Percentiles rank a stretch among this genome's conserved stretches.
Evolutionary conservation across 2,888 invertebrate species (phyloP).

Genomic region (Ophion costatus): DNA sequence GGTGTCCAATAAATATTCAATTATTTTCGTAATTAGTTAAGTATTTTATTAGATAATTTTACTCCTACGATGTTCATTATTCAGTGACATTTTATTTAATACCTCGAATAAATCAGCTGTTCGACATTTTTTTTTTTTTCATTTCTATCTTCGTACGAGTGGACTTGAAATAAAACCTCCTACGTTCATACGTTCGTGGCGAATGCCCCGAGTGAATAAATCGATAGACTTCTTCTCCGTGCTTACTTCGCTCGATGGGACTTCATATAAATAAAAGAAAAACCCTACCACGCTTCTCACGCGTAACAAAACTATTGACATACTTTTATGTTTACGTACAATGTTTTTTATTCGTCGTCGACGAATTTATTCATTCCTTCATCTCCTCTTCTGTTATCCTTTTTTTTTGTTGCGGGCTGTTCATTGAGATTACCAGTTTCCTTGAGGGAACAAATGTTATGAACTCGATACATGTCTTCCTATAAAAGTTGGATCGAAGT

Average conservation of each 20-base stretch:
- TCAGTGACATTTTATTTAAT: too few relatives aligned
- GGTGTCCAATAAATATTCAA: too few relatives aligned
- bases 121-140: too few relatives aligned
- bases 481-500: conserved; percentile 30
- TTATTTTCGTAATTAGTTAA: too few relatives aligned
- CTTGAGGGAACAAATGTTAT: conserved; percentile 4
- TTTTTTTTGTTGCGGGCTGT: conserved; percentile 2
- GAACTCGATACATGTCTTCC: conserved; percentile 15
- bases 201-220: too few relatives aligned
- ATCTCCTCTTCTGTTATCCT: not conserved
- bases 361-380: not conserved
- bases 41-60: too few relatives aligned
- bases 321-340: not conserved
- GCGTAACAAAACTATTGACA: not conserved
- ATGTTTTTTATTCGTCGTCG: not conserved
- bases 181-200: not conserved
- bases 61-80: too few relatives aligned
- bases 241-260: too few relatives aligned
- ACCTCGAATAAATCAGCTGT: too few relatives aligned
- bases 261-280: too few relatives aligned
- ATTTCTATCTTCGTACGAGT: too few relatives aligned
- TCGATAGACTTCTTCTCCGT: too few relatives aligned
- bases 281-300: not conserved
- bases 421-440: conserved; percentile 14
- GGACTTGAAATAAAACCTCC: not conserved